Base-by-base conservation (phyloP, 2,797 vertebrate species). In the Premnoplex brunnescens region DNA sequence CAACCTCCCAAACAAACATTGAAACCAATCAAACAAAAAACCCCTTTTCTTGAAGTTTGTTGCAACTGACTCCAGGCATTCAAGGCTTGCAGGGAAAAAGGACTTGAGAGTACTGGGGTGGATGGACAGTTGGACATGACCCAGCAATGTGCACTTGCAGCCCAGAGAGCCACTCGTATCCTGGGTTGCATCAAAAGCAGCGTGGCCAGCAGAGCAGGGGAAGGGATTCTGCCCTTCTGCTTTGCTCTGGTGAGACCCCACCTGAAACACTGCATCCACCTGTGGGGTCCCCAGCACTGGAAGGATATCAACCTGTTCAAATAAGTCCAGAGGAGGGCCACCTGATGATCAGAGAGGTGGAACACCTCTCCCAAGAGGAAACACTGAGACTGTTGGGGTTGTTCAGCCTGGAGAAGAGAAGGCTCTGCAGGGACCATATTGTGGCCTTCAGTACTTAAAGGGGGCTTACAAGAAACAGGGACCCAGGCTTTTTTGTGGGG, bases 221-320 rank as follows among this genome's bases (percentile, higher is more conserved):
- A 88, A n/a, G 20, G 14, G 28, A 67, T 73, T 74, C 52, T 74
- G 30, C 12, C 30, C 46, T 60, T 88, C 68, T 80, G 43, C 32
- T 51, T 37, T 73, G 43, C 27, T 51, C 44, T 73, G 67, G 1
- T 44, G n/a, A 67, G 76, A 34, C 2, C 37, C 17, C 46, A 32
- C 8, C 34, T 46, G 30, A 54, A 60, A 16, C 26, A 7, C 54
- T 48, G 69, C 46, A 67, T 1, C 37, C 54, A 74, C 8, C 39
- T 13, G 77, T 48, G 46, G 17, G 4, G 5, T 4, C 8, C 26
- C 8, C 34, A 54, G 59, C n/a, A 66, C 6, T 37, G 52, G n/a
- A 12, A 44, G 10, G 10, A 39, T 6, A 10, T 1, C 6, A 28
- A 19, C 0, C 39, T 46, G 24, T 0, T 13, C 52, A 7, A 12